Percentiles rank a stretch among this genome's conserved stretches.
Conservation (phyloP, 2,113 vertebrate genomes). For the Apaloderma vittatum region DNA sequence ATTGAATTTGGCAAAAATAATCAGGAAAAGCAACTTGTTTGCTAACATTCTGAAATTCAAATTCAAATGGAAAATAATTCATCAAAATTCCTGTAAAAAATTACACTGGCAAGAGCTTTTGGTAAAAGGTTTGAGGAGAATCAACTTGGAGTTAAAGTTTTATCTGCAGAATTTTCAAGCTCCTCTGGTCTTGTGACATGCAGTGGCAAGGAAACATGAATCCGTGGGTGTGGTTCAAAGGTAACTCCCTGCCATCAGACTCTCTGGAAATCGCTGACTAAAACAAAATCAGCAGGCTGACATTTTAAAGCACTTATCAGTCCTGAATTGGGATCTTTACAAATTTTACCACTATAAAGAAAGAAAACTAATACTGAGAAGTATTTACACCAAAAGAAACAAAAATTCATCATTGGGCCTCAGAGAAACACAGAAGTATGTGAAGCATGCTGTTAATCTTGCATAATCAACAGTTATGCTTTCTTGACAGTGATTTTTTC, state of each 20-base stretch:
- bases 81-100: not conserved
- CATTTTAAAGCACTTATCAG: not conserved
- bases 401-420: not conserved
- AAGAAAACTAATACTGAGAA: not conserved
- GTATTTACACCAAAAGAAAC: not conserved
- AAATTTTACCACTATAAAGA: not conserved
- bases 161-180: not conserved
- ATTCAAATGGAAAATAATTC: not conserved
- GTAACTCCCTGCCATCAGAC: not conserved
- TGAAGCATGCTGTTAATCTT: not conserved
- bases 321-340: not conserved
- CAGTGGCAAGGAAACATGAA: not conserved
- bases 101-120: not conserved
- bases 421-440: not conserved
- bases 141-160: not conserved
- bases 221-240: not conserved
- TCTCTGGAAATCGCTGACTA: not conserved
- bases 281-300: not conserved
- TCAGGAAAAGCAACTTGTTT: not conserved
- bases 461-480: not conserved
- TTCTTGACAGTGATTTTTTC: not conserved
- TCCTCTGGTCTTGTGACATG: not conserved
- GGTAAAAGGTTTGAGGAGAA: not conserved
- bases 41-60: not conserved
- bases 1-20: not conserved